Conservation (phyloP, 2,113 vertebrate genomes). For the Apus apus region DNA sequence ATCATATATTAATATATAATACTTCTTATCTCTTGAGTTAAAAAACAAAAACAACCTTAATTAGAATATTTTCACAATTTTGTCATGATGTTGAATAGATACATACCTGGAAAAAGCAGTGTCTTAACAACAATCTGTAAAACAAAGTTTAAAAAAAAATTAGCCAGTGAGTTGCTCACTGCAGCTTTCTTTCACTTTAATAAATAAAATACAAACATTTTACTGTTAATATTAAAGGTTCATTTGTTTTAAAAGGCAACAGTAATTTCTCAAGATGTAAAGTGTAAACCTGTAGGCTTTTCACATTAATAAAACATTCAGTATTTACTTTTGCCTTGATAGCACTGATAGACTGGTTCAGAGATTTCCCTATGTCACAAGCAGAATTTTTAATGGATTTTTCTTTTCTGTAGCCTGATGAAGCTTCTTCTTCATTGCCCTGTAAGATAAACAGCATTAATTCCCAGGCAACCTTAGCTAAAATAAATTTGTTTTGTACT, state of each 20-base stretch:
- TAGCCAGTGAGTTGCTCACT: not conserved
- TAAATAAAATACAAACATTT: not conserved
- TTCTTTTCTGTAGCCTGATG: not conserved
- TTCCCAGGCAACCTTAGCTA: not conserved
- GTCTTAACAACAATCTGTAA: not conserved
- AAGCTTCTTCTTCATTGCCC: not conserved
- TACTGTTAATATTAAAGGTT: not conserved
- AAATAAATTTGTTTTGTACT: constrained; percentile 17
- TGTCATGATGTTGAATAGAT: not conserved
- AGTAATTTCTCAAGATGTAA: not conserved
- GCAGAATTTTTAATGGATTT: not conserved
- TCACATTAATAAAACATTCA: not conserved
- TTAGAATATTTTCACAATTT: not conserved
- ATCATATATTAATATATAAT: not conserved
- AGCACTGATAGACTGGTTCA: not conserved
- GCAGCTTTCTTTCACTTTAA: not conserved
- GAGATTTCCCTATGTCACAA: not conserved
- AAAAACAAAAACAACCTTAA: not conserved
- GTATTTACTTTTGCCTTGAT: not conserved
- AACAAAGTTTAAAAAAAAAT: not conserved
- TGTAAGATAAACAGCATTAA: constrained; percentile 1
- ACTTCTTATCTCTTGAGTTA: not conserved
- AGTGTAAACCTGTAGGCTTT: not conserved
- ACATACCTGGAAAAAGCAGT: not conserved
- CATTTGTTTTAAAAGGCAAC: not conserved